A percentile compares a stretch with the other conserved stretches of the same genome.
Conservation (phyloP, 2,888 invertebrate genomes). For the Bombylius major region DNA sequence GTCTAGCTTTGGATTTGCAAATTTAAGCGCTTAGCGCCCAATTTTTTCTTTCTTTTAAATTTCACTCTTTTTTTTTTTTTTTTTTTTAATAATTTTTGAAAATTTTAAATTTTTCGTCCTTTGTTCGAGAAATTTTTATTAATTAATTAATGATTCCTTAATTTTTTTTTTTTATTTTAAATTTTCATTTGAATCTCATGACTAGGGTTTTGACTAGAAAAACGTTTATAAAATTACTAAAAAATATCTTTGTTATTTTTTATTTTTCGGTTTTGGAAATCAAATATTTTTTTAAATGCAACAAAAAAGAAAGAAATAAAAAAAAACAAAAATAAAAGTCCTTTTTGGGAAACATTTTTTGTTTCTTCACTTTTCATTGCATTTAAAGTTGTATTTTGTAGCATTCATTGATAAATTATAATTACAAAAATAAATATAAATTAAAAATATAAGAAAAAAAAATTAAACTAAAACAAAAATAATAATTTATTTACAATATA, state of each 20-base stretch:
- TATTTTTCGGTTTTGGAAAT: too few relatives aligned
- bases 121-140: neutral
- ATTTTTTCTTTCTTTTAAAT: neutral
- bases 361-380: neutral
- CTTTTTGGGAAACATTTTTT: too few relatives aligned
- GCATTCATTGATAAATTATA: neutral
- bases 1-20: neutral
- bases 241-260: too few relatives aligned
- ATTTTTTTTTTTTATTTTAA: neutral
- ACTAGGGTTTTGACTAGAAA: conserved; percentile 8
- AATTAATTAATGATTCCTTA: conserved; percentile 1
- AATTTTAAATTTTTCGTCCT: too few relatives aligned
- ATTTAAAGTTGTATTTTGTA: conserved; percentile 4
- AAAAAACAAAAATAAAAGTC: too few relatives aligned
- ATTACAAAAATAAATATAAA: neutral
- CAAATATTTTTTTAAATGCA: too few relatives aligned
- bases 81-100: too few relatives aligned
- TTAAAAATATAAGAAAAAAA: too few relatives aligned
- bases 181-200: neutral
- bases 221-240: neutral
- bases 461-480: too few relatives aligned
- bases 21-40: conserved; percentile 3
- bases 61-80: too few relatives aligned
- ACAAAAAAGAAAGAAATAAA: too few relatives aligned
- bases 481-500: conserved; percentile 1